Conservation (phyloP, 2,888 invertebrate species). For the Machimus atricapillus region DNA sequence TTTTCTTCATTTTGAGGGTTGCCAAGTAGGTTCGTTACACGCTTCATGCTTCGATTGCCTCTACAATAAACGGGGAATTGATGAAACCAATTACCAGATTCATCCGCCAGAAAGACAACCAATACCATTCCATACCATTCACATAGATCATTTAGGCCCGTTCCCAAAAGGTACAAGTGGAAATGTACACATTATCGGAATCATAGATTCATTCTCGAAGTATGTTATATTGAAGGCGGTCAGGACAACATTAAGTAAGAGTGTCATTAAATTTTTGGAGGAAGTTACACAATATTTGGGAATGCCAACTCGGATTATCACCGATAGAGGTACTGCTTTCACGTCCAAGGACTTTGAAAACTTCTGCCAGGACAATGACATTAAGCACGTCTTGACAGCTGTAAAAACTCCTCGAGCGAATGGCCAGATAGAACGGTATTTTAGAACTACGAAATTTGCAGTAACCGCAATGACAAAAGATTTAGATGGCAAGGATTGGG, state of each 20-base stretch:
- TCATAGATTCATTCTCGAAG: too few relatives aligned
- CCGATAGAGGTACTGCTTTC: conserved; percentile 24
- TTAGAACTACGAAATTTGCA: too few relatives aligned
- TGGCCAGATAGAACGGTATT: too few relatives aligned
- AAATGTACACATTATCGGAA: too few relatives aligned
- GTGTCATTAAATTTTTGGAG: conserved; percentile 13
- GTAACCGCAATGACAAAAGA: background rate
- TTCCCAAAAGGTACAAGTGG: conserved; percentile 51
- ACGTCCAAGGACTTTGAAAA: background rate
- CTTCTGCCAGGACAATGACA: conserved; percentile 22
- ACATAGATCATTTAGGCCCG: conserved; percentile 55
- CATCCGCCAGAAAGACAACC: conserved; percentile 40
- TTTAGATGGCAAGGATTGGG: conserved; percentile 44
- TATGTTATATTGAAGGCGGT: conserved; percentile 41
- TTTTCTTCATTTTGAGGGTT: too few relatives aligned
- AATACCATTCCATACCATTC: conserved; percentile 53
- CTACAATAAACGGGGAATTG: conserved; percentile 42
- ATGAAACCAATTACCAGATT: conserved; percentile 41
- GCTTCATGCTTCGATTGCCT: conserved; percentile 45
- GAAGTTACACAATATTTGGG: conserved; percentile 42
- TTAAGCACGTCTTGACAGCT: conserved; percentile 43
- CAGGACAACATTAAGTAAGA: conserved; percentile 39
- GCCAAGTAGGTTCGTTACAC: too few relatives aligned
- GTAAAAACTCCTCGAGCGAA: too few relatives aligned
- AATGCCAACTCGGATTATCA: conserved; percentile 37